These are phyloP conservation scores for Elegia similella DNA, from an alignment of 2,888 invertebrate species.

Conservation along the genomic window DNA sequence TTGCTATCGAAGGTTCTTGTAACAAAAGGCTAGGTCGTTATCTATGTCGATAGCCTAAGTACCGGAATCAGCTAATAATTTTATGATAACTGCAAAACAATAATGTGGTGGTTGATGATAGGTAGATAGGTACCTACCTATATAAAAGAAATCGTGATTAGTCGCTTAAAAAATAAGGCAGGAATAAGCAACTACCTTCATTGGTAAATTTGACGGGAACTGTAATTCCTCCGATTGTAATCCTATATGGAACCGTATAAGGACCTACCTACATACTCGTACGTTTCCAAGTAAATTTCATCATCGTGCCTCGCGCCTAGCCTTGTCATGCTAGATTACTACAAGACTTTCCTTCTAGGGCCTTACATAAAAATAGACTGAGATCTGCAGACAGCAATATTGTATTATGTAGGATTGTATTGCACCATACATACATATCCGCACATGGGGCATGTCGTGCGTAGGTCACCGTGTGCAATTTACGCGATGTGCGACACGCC, in stretches of 20 bases:
- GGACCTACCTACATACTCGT: neutral
- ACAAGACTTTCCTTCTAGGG: neutral
- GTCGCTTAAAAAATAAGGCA: neutral
- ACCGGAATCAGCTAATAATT: conserved; percentile 9
- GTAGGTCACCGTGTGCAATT: conserved; percentile 45
- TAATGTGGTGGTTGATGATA: neutral
- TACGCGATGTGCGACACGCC: conserved; percentile 29
- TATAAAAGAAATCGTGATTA: neutral
- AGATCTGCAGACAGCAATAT: neutral
- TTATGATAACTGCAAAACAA: conserved; percentile 5
- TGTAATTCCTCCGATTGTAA: neutral
- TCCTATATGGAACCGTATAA: neutral
- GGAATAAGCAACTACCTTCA: neutral
- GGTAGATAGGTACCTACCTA: neutral
- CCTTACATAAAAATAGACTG: neutral
- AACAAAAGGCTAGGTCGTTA: conserved; percentile 61
- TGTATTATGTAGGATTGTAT: neutral
- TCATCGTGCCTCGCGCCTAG: neutral
- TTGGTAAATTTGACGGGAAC: neutral
- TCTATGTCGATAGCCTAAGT: conserved; percentile 35
- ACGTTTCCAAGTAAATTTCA: neutral
- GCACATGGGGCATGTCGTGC: conserved; percentile 26
- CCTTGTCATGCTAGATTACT: neutral
- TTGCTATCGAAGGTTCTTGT: conserved; percentile 52
- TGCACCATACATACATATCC: conserved; percentile 9